Evolutionary conservation across 2,113 vertebrate genomes (phyloP).

Genomic region (Vulpes lagopus): DNA sequence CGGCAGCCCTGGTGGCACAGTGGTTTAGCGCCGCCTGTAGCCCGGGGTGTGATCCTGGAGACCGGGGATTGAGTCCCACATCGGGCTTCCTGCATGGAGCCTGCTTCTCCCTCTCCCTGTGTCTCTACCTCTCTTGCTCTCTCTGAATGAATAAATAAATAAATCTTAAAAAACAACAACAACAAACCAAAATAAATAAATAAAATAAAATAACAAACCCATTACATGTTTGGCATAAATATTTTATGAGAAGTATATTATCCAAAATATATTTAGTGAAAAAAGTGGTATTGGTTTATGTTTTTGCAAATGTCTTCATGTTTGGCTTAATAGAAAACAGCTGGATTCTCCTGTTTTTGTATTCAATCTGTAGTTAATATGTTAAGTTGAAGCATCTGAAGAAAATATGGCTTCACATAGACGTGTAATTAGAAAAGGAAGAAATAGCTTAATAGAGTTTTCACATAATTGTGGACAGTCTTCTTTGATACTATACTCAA

Average conservation of each 20-base stretch:
- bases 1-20: no score
- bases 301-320: background rate
- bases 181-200: no score
- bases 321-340: background rate
- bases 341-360: background rate
- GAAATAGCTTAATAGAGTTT: background rate
- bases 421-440: background rate
- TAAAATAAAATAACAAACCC: background rate
- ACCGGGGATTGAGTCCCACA: no score
- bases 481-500: background rate
- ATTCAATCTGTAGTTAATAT: background rate
- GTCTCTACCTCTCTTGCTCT: no score
- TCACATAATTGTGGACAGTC: background rate
- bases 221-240: background rate
- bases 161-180: no score
- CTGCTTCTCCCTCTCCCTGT: no score
- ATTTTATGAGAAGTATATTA: background rate
- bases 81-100: no score
- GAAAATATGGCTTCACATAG: background rate
- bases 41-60: no score
- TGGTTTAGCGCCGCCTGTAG: no score
- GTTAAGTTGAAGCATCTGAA: background rate
- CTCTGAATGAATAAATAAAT: no score
- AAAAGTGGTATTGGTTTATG: background rate
- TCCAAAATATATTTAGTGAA: constrained; percentile 15